Base-by-base conservation (phyloP, 2,888 invertebrate species). In the Subacronicta megacephala region DNA sequence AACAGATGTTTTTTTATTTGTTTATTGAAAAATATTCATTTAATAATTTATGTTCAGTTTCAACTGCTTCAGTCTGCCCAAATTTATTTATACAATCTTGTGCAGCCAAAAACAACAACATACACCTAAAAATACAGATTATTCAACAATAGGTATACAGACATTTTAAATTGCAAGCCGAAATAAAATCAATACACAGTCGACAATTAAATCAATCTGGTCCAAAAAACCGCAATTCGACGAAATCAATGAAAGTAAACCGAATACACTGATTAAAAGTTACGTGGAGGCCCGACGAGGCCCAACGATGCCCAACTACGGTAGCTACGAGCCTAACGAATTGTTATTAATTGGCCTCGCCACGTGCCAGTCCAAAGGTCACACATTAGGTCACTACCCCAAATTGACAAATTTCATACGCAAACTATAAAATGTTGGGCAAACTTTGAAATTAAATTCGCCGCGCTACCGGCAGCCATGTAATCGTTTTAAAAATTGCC, bases 1-100 rank as follows among this genome's bases (percentile, higher is more conserved):
- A 95, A 95, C 95, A 95, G 12, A 9, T 9, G 0, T 4, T 40
- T 60, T 73, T n/a, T 5, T 2, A 9, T n/a, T n/a, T n/a, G n/a
- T n/a, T n/a, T n/a, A n/a, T n/a, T n/a, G n/a, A n/a, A n/a, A n/a
- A n/a, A n/a, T 31, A 1, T 4, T 31, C 5, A 4, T n/a, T n/a
- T 31, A n/a, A 6, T n/a, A 6, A 23, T 7, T 9, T 23, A 23
- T 23, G 7, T 23, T 23, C 4, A 23, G 6, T 23, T 23, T 23
- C 20, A 6, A 23, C 23, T 9, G 9, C 23, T 4, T 9, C 23
- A 23, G 10, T 10, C 26, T 10, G 4, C 3, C 10, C 26, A 26
- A 10, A 26, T 26, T 10, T 23, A 40, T 33, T 44, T 36, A 40
- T 9, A n/a, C 12, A 18, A 12, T 12, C 36, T 41, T 54, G 23